Base-by-base conservation (phyloP, 1,140 invertebrate genomes). In the Pseudomyrmex dendroicus region DNA sequence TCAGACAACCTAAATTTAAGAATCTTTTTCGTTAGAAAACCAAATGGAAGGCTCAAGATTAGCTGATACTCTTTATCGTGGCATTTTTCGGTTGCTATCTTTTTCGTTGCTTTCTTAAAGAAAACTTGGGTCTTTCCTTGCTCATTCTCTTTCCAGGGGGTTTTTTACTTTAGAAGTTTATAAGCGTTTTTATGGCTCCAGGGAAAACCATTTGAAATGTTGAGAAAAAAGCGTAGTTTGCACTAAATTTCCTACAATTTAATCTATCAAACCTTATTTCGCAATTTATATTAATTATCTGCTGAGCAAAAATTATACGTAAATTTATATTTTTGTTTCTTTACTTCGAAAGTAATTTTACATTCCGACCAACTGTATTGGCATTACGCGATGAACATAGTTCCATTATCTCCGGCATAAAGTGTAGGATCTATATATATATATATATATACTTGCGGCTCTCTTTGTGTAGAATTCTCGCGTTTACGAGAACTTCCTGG, bases 401-500 rank as follows among this genome's bases (percentile, higher is more conserved):
- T 70, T 57, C 54, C 48, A 48, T 48, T 48, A 57, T 76, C 17
- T 67, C 35, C 25, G 3, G 12, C 5, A 17, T 59, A 48, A 25
- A 57, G 35, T 15, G 25, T 20, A 68, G 52, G 22, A 35, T n/a
- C 25, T 35, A n/a, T n/a, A n/a, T n/a, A n/a, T n/a, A n/a, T n/a
- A n/a, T n/a, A n/a, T n/a, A n/a, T n/a, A n/a, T n/a, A n/a, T n/a
- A 59, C 35, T 0, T 7, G 35, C 35, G 35, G 7, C 25, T 9
- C 9, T 70, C 76, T 64, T 74, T 57, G 52, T 59, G 44, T 1
- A 44, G 25, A 2, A 67, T 5, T 57, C 48, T 67, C 50, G 48
- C 35, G 63, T 76, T 64, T 35, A 20, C 22, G 61, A 22, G 52
- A 67, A 67, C 52, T 72, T 80, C 12, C 44, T 20, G 44, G 46